phyloP scores from a whole-genome alignment of 2,797 vertebrate genomes.

The Loris lydekkerianus region DNA sequence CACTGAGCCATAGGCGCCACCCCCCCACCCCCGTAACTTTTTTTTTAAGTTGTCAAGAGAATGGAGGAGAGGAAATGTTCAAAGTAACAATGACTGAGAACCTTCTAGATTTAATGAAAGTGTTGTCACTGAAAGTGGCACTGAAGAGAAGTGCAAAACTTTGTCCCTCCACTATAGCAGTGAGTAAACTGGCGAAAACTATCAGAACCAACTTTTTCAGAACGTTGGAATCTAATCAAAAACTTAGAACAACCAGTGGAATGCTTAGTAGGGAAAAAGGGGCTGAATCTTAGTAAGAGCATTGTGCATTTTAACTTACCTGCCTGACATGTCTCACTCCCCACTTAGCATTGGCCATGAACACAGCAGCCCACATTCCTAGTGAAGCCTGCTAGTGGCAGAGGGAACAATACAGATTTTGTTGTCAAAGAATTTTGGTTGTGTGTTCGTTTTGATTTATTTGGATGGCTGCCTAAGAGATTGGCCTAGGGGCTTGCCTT shows the following conservation, averaged over 20 bases:
- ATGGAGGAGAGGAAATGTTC: neutral
- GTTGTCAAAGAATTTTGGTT: neutral
- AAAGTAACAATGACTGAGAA: neutral
- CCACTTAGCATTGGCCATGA: neutral
- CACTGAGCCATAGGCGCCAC: too few species aligned
- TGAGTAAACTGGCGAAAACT: neutral
- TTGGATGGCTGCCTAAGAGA: neutral
- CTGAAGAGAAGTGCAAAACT: neutral
- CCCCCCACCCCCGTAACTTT: too few species aligned
- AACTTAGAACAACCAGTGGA: neutral
- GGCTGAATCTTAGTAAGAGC: neutral
- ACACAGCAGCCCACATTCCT: neutral
- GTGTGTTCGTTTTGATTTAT: neutral
- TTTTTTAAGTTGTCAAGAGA: neutral
- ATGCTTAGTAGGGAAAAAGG: conserved; percentile 20
- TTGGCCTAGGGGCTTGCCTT: neutral
- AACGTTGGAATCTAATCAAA: neutral
- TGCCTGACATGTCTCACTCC: neutral
- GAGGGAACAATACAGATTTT: neutral
- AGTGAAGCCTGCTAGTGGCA: neutral
- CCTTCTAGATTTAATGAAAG: neutral
- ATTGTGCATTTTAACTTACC: neutral
- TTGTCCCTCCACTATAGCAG: neutral
- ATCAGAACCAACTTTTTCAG: neutral
- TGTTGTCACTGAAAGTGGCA: neutral